Base-by-base conservation (phyloP, 2,888 invertebrate species). In the Liposcelis brunnea region DNA sequence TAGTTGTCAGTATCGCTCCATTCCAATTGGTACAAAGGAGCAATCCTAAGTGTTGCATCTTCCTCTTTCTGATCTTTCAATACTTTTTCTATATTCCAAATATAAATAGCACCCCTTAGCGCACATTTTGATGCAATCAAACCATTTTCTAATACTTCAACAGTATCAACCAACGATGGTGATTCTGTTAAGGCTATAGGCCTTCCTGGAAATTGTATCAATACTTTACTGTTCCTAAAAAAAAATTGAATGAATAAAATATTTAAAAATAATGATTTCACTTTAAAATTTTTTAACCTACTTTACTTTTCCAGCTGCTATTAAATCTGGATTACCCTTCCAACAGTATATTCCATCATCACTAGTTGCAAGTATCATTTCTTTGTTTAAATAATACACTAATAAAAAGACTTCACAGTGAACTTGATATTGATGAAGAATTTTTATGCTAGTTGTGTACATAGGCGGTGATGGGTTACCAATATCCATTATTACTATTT, bases 1-100 rank as follows among this genome's bases (percentile, higher is more conserved):
- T 56, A 58, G 47, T 58, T 57, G 47, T 58, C 58, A 2, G 58
- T 57, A 15, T 55, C 48, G 38, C 57, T 56, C 57, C 57, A 58
- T 10, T 52, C 47, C 10, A 58, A 49, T 4, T 51, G 31, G 26
- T 50, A 50, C 15, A 44, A 33, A 14, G 56, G 56, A 31, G 44
- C 40, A 10, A 55, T 44, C 6, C 21, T 16, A 26, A 47, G 26
- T 2, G 16, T 36, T 11, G 32, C 14, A 37, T 35, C 12, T n/a
- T 35, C 37, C 18, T 42, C 14, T 14, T 32, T 26, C 19, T 1
- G 14, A 2, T 42, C 45, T n/a, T 21, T 38, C 16, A 38, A 31
- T 12, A 49, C 16, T 14, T 33, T 31, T 11, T 48, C 45, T 10
- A 53, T 40, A 47, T 56, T 49, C 52, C 54, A 58, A 18, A 57